Conservation (phyloP, 1,140 invertebrate genomes). For the Ruditapes philippinarum region DNA sequence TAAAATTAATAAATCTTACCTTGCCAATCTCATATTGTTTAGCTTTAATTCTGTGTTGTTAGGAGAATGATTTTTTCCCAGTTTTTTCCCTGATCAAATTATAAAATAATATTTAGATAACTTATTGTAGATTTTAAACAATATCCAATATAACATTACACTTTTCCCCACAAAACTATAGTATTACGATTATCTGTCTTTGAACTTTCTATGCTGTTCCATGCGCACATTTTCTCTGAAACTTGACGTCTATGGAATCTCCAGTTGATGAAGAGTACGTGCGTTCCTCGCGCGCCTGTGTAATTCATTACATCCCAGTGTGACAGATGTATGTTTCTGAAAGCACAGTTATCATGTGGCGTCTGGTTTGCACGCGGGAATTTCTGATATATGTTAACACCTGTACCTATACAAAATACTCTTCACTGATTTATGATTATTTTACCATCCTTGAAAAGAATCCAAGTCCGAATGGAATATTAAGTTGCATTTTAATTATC, state of each 20-base stretch:
- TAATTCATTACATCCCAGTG: slow-evolving; percentile 11
- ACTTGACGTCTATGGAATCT: slow-evolving; percentile 3
- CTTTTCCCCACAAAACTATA: no score
- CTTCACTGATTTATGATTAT: slow-evolving; percentile 3
- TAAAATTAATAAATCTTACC: background rate
- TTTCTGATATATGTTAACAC: background rate
- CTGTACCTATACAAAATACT: slow-evolving; percentile 17
- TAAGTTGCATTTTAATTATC: slow-evolving; percentile 4
- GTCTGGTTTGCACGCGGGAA: slow-evolving; percentile 17
- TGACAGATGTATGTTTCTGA: slow-evolving; percentile 11
- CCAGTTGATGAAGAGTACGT: background rate
- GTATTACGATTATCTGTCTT: no score
- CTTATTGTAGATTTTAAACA: no score
- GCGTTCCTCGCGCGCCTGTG: slow-evolving; percentile 16
- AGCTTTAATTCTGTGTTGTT: background rate
- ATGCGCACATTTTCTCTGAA: background rate
- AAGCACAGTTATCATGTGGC: slow-evolving; percentile 12
- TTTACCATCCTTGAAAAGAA: background rate
- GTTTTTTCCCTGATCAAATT: no score
- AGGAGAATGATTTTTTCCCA: no score
- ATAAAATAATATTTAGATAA: no score
- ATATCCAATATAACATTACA: no score
- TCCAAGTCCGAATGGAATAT: background rate
- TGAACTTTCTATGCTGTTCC: no score
- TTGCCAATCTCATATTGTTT: background rate